Evolutionary conservation across 2,113 vertebrate genomes (phyloP), one percentile per base, ranked within the genome.

Genomic region (human): DNA sequence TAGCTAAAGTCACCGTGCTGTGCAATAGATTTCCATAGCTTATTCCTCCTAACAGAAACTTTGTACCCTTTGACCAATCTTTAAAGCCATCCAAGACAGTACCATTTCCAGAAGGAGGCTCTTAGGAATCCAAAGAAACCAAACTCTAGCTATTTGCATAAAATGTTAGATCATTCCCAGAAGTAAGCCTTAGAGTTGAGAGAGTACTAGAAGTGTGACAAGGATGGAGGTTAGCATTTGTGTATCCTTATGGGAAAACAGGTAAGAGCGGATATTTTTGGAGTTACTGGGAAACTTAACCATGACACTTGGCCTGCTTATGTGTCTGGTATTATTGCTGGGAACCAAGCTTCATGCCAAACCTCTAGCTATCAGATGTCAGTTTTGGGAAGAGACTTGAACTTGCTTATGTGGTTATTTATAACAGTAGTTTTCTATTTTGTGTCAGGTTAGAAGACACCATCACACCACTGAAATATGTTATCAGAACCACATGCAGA

Each of bases 211-310:
- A 91, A 73, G 61, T 86, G 18, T 87, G 38, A 89, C 76, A 89
- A 64, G 72, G 40, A 59, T 84, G 61, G 35, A 82, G 40, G 32
- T 73, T 90, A 55, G 59, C 52, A 52, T 96, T 92, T 82, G 59
- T 88, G 72, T 94, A 79, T 70, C 92, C 90, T 59, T 38, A 11
- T 61, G 61, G 72, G 90, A 66, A 94, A 96, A 97, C 84, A 96
- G 78, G 76, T 95, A 97, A 92, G 66, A 92, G n/a, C 14, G 43
- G 90, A 64, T 98, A 97, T 98, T 97, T 98, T 96, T 73, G 43
- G 92, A 97, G 90, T 89, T 97, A 87, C 96, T 93, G 90, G 94
- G 90, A 97, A 95, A 93, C 40, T 94, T 84, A 82, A 59, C 81
- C 73, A 52, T 90, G 83, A 96, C 80, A 78, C 88, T 78, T 64